Evolutionary conservation across 2,797 vertebrate species (phyloP), one percentile per base, ranked within the genome.

Genomic region (Selene dorsalis): DNA sequence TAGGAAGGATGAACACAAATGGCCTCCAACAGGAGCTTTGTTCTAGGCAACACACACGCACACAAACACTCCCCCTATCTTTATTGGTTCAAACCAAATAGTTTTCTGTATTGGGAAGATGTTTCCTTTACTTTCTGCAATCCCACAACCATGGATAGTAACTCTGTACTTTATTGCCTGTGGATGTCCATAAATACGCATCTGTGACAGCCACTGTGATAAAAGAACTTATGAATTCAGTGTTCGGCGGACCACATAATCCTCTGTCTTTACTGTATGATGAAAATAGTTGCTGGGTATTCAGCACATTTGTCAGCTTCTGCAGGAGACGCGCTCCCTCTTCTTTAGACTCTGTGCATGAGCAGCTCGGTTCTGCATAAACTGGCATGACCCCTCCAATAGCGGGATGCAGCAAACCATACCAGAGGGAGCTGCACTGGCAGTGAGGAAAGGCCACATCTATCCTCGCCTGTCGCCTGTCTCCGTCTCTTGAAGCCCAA

Each of bases 381-480:
- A 88, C 88, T 86, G 68, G 60, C 62, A 0, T 88, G 84, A 91
- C 79, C 88, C 86, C 73, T 76, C 65, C 20, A 5, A 69, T 4
- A 47, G 62, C 28, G 0, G 76, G 69, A 43, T 65, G 52, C 80
- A 77, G 77, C 62, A 59, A 72, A 73, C 70, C 24, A n/a, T 70
- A 73, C 71, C 56, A 82, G 84, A 78, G 73, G 75, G 83, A 53
- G 67, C 86, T 84, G 39, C 45, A 58, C 57, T 69, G 83, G 84
- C 66, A 45, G n/a, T 30, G 24, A 68, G 65, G 77, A 79, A 80
- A 63, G 56, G 73, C 80, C 77, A 76, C 87, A 73, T 82, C 77
- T 79, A 65, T 76, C 78, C 85, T 84, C 50, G 60, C 76, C 81
- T 14, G 82, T 88, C 75, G 68, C 73, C 78, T 84, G 83, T 82